These are phyloP conservation scores for Mastacembelus armatus DNA, from an alignment of 2,797 vertebrate species.

Conservation along the genomic window DNA sequence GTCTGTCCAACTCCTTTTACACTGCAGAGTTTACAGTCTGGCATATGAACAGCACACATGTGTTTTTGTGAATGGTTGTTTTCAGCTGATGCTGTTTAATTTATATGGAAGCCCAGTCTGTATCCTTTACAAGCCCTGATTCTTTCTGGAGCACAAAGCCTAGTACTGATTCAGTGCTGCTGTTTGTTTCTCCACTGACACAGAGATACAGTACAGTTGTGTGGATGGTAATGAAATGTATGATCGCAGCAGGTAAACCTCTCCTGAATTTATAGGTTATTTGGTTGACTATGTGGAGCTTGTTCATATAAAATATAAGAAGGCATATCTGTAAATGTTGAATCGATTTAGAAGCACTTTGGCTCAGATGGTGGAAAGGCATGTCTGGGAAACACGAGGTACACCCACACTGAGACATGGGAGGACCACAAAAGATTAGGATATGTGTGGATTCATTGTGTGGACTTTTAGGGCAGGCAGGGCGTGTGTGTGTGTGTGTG, in stretches of 20 bases:
- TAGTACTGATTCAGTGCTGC: constrained; percentile 25
- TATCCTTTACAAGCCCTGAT: not conserved
- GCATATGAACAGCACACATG: constrained; percentile 22
- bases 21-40: constrained; percentile 31
- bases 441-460: constrained; percentile 44
- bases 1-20: constrained; percentile 55
- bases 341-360: constrained; percentile 8
- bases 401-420: constrained; percentile 32
- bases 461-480: constrained; percentile 42
- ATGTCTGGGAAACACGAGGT: constrained; percentile 33
- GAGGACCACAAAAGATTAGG: constrained; percentile 45
- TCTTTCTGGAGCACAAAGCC: constrained; percentile 14
- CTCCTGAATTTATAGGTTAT: constrained; percentile 4
- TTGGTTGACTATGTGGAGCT: constrained; percentile 2
- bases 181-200: constrained; percentile 44
- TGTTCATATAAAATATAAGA: constrained; percentile 4
- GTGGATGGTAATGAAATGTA: constrained; percentile 41
- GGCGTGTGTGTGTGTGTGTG: too few relatives aligned
- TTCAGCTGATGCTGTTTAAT: constrained; percentile 25
- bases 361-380: constrained; percentile 32
- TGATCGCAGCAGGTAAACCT: constrained; percentile 17
- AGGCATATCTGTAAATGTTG: not conserved
- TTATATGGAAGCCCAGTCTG: not conserved
- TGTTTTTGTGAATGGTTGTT: constrained; percentile 30
- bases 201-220: constrained; percentile 29